Percentiles rank a stretch among this genome's conserved stretches.
phyloP scores from a whole-genome alignment of 2,113 vertebrate species.

The Rhombomys opimus region DNA sequence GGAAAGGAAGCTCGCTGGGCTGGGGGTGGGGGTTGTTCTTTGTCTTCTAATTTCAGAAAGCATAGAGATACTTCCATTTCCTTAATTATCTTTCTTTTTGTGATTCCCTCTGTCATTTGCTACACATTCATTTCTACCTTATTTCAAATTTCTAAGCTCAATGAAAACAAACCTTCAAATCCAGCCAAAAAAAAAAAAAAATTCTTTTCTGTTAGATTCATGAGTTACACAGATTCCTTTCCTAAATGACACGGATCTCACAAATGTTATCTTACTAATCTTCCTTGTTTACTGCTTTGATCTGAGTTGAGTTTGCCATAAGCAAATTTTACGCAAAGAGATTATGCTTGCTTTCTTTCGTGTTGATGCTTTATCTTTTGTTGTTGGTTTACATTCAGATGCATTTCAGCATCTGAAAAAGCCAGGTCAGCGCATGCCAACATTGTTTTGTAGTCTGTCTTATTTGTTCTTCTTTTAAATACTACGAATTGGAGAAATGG shows the following conservation, averaged over 20 bases:
- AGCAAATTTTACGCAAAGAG: not conserved
- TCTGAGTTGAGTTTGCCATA: not conserved
- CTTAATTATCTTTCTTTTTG: not conserved
- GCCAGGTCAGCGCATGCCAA: not conserved
- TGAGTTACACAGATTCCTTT: not conserved
- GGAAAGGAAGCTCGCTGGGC: too few relatives aligned
- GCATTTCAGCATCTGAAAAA: not conserved
- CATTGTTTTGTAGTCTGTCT: not conserved
- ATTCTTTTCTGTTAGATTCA: not conserved
- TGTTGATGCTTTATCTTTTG: not conserved
- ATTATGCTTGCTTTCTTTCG: not conserved
- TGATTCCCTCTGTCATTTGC: not conserved
- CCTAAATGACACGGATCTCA: not conserved
- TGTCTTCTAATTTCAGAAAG: not conserved
- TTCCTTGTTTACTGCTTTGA: not conserved
- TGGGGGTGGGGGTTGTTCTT: not conserved
- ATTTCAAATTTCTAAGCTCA: not conserved
- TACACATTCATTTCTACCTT: not conserved
- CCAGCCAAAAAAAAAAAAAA: not conserved
- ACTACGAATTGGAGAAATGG: not conserved
- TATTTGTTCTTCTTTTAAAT: not conserved
- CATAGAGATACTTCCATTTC: not conserved
- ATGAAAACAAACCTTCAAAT: not conserved
- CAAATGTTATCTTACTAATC: not conserved
- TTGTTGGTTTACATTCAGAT: not conserved